These are phyloP conservation scores for Oryctes rhinoceros DNA, from an alignment of 1,140 invertebrate species.

Conservation along the genomic window DNA sequence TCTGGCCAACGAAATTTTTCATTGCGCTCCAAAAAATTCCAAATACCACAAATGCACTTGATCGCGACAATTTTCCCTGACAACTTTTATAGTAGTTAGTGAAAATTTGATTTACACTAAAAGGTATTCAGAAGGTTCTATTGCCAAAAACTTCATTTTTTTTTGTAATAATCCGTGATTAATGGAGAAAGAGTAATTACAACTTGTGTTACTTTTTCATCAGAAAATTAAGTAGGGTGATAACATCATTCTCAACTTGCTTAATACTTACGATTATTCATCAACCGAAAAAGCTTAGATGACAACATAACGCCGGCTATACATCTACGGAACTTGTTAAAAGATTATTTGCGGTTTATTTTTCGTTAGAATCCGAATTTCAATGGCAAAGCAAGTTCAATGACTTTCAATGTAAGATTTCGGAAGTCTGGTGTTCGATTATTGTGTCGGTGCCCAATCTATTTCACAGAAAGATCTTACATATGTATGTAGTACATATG, in stretches of 20 bases:
- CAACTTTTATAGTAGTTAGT: no score
- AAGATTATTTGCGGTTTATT: slow-evolving; percentile 14
- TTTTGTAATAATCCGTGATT: no score
- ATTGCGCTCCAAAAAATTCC: no score
- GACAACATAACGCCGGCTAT: background rate
- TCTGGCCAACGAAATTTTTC: no score
- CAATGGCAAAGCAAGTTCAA: slow-evolving; percentile 3
- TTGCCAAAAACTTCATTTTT: background rate
- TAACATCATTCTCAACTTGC: background rate
- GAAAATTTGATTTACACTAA: no score
- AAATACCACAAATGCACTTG: no score
- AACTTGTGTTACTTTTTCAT: background rate
- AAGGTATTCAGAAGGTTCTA: background rate
- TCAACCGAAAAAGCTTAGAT: background rate
- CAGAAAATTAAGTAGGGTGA: background rate
- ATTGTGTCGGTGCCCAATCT: background rate
- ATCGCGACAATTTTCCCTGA: no score
- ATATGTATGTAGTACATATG: background rate
- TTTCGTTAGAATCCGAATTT: slow-evolving; percentile 6
- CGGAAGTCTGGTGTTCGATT: background rate
- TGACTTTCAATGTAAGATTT: slow-evolving; percentile 19
- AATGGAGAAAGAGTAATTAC: background rate
- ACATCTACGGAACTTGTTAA: background rate
- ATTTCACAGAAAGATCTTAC: background rate
- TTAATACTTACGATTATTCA: background rate